Evolutionary conservation across 2,797 vertebrate species (phyloP), one percentile per base, ranked within the genome.

Genomic region (Tadarida brasiliensis): DNA sequence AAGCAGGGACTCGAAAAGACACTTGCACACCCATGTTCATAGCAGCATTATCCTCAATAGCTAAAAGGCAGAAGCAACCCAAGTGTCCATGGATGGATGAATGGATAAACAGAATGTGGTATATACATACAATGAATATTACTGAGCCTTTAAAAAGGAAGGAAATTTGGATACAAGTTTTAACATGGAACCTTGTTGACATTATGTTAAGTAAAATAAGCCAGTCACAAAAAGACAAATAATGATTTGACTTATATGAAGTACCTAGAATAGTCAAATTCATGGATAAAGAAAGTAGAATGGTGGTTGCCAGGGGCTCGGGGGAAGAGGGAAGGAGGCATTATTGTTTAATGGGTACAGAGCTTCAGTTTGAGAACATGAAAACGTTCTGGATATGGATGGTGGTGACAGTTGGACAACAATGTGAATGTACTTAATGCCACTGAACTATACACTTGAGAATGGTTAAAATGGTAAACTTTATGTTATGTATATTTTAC

Each of bases 131-230:
- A 67, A 70, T 5, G 6, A 84, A 68, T 68, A 80, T 56, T 93
- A 89, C n/a, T 80, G 33, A 56, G 54, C 28, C 35, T 91, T 91
- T 85, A 87, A 59, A 87, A 91, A 76, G 39, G 54, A 91, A 87
- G 30, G 61, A 63, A 54, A 88, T 83, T 96, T n/a, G 49, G 49
- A 68, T 93, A 91, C 7, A 30, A 88, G 59, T n/a, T 65, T 71
- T 39, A 51, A 90, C 51, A 56, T 91, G 51, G 28, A 94, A 90
- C 17, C 33, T 39, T 70, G 77, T 94, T 84, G 49, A 87, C 6
- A 73, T 77, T 84, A 76, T 15, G 54, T 35, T 91, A 86, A 57
- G 11, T 61, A 28, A 94, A 94, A 94, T 92, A 91, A 90, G 84
- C 22, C 49, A 90, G 49, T 84, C 56, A 82, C 70, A 84, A 86